phyloP scores from a whole-genome alignment of 2,113 vertebrate species.

The Brachirus orientalis region DNA sequence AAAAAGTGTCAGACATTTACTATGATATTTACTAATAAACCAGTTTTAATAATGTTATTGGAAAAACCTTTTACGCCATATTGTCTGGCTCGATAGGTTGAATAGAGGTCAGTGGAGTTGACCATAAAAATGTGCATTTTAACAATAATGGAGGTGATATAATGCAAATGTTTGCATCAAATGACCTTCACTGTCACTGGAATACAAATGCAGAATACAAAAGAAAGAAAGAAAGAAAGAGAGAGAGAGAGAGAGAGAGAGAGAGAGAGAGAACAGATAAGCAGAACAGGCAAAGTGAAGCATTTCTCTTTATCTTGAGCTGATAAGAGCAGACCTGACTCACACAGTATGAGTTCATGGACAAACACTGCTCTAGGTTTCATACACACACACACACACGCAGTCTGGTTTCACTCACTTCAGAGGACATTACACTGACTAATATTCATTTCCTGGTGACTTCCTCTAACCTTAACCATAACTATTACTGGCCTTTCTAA shows the following conservation, averaged over 20 bases:
- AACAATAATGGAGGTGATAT: neutral
- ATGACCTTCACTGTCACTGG: slow-evolving; percentile 10
- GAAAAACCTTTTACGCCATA: no score
- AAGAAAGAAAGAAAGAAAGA: neutral
- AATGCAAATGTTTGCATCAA: neutral
- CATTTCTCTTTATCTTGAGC: slow-evolving; percentile 28
- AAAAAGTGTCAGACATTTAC: no score
- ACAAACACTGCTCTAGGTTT: slow-evolving; percentile 38
- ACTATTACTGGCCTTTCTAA: no score
- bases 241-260: neutral
- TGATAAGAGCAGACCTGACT: slow-evolving; percentile 42
- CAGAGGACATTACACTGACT: no score
- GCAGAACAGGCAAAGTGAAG: neutral
- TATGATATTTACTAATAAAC: neutral
- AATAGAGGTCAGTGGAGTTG: no score
- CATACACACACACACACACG: slow-evolving; percentile 6
- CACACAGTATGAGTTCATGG: slow-evolving; percentile 26
- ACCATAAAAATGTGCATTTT: no score
- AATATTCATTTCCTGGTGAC: no score
- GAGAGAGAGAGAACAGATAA: neutral
- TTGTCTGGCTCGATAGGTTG: no score
- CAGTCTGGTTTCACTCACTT: no score
- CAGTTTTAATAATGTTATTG: no score
- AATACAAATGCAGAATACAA: slow-evolving; percentile 3
- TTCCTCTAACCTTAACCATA: no score